These are phyloP conservation scores for Norana najaformis DNA, from an alignment of 2,888 invertebrate genomes.

Conservation along the genomic window DNA sequence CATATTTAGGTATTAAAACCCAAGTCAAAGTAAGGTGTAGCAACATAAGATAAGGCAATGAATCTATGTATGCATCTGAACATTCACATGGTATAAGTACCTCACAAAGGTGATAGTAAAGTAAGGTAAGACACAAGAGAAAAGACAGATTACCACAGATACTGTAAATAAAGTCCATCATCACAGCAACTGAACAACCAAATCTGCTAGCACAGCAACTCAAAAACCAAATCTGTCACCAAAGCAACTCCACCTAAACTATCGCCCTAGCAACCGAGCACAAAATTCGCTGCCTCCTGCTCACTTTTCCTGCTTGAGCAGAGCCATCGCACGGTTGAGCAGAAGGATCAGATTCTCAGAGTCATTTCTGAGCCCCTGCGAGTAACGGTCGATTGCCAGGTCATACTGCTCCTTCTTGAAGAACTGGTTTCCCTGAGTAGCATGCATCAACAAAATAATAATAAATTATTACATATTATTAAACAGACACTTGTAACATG, in stretches of 20 bases:
- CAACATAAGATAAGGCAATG: too few species aligned
- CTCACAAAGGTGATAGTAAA: not conserved
- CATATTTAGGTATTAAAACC: too few species aligned
- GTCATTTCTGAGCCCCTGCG: not conserved
- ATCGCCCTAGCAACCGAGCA: not conserved
- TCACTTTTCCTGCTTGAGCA: constrained; percentile 22
- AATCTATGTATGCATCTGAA: not conserved
- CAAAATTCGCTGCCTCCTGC: not conserved
- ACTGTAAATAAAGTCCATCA: not conserved
- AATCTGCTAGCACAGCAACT: not conserved
- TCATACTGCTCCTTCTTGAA: not conserved
- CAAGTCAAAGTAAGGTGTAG: not conserved
- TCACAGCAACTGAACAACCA: not conserved
- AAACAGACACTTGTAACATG: not conserved
- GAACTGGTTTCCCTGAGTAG: constrained; percentile 8
- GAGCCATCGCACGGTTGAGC: constrained; percentile 10
- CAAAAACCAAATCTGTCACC: not conserved
- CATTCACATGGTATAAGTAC: not conserved
- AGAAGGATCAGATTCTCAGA: not conserved
- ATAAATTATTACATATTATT: not conserved
- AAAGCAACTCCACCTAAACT: not conserved
- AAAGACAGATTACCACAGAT: too few species aligned
- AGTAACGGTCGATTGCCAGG: not conserved
- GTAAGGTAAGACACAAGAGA: not conserved
- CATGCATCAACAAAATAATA: not conserved